phyloP scores from a whole-genome alignment of 2,888 invertebrate species.

The Melanostoma mellinum region DNA sequence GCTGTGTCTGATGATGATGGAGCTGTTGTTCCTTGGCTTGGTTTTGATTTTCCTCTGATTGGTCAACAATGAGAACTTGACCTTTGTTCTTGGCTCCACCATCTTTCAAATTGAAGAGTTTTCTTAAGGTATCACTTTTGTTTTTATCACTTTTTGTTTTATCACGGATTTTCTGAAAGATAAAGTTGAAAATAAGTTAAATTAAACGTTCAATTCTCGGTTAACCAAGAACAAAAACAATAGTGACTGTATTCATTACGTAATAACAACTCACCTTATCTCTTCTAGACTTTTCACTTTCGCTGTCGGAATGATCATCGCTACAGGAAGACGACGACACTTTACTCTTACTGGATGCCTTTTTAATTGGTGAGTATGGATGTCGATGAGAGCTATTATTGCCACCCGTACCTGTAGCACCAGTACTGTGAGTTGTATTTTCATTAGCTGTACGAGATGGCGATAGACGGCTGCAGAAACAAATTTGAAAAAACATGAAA shows the following conservation, averaged over 20 bases:
- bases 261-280: slow-evolving; percentile 70
- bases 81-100: slow-evolving; percentile 88
- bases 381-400: slow-evolving; percentile 69
- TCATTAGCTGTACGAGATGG: slow-evolving; percentile 61
- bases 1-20: slow-evolving; percentile 74
- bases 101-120: slow-evolving; percentile 88
- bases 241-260: neutral
- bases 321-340: slow-evolving; percentile 70
- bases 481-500: neutral
- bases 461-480: slow-evolving; percentile 63
- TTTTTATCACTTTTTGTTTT: slow-evolving; percentile 85
- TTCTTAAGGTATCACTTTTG: slow-evolving; percentile 87
- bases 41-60: slow-evolving; percentile 82
- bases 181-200: neutral
- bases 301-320: slow-evolving; percentile 76
- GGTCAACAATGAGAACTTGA: slow-evolving; percentile 88
- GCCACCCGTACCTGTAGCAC: slow-evolving; percentile 65
- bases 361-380: slow-evolving; percentile 75
- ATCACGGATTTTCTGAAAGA: slow-evolving; percentile 76
- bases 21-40: slow-evolving; percentile 79
- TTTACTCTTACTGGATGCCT: slow-evolving; percentile 75
- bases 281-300: slow-evolving; percentile 76
- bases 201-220: neutral
- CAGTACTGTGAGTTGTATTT: slow-evolving; percentile 41
- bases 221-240: neutral